Evolutionary conservation across 2,797 vertebrate genomes (phyloP).

Genomic region (Sylvilagus floridanus): DNA sequence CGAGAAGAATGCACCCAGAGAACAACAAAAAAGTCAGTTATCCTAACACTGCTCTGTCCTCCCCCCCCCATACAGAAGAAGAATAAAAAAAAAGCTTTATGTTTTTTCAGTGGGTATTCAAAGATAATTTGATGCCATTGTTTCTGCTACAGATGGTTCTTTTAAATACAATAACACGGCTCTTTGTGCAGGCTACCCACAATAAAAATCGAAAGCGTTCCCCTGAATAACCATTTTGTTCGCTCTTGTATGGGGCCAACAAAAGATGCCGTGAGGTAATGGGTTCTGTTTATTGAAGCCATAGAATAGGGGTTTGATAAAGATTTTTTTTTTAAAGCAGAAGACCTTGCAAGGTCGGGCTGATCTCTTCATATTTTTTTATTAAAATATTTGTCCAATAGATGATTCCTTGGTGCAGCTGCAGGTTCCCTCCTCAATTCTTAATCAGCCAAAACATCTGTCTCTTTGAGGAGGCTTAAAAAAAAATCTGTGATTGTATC

Average conservation of each 20-base stretch:
- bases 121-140: constrained; percentile 99
- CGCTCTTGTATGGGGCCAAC: constrained; percentile 99
- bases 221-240: constrained; percentile 99
- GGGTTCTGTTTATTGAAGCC: constrained; percentile 98
- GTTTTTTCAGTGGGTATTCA: constrained; percentile 99
- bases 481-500: constrained; percentile 80
- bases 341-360: constrained; percentile 94
- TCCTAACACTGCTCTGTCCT: constrained; percentile 95
- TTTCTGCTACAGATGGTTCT: constrained; percentile 99
- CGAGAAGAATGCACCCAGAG: constrained; percentile 98
- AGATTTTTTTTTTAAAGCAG: constrained; percentile 94
- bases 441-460: constrained; percentile 88
- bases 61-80: constrained; percentile 96
- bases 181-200: constrained; percentile 99
- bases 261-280: constrained; percentile 99
- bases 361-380: constrained; percentile 90
- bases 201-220: constrained; percentile 99
- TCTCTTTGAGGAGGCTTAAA: constrained; percentile 83
- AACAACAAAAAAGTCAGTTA: constrained; percentile 99
- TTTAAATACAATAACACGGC: constrained; percentile 99
- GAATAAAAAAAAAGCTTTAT: constrained; percentile 98
- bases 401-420: constrained; percentile 87
- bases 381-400: constrained; percentile 88
- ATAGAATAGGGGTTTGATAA: constrained; percentile 99
- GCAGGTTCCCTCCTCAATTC: constrained; percentile 83